Evolutionary conservation across 2,113 vertebrate genomes (phyloP), one percentile per base, ranked within the genome.

Genomic region (Colistium nudipinnis): DNA sequence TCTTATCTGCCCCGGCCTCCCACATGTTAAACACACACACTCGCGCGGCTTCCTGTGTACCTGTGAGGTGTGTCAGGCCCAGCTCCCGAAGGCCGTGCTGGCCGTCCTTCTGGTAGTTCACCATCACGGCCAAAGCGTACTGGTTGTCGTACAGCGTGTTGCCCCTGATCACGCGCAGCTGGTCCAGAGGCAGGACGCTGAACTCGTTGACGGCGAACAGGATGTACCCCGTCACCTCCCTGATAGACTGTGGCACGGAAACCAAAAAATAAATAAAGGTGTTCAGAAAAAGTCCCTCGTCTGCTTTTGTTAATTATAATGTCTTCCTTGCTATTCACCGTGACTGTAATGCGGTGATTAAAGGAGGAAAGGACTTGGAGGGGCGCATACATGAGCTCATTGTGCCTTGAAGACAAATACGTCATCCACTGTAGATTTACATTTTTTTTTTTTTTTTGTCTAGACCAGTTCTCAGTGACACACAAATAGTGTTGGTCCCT

Each of bases 141-240:
- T 87, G 67, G 14, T 90, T 87, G 0, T 97, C 94, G 1, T 94
- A 98, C 70, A 96, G 91, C 13, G 92, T 93, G 1, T 89, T 94
- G 0, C 97, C 97, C 20, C 97, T 92, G 75, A 99, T 95, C 35
- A 99, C 94, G 0, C 97, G 94, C 66, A 99, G 92, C 70, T 94
- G 93, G 60, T 91, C 93, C 83, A 99, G 83, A 0, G 97, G 97
- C 70, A 98, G 84, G 0, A 80, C 84, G 1, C 82, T 78, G 76
- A 98, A 95, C 74, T 95, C 92, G 27, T 96, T 99, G 85, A 98
- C 76, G 49, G 94, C 96, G 6, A 98, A 90, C 0, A 99, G 90
- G 74, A 99, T 90, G 54, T 98, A 97, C 20, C 96, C 96, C 0
- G 96, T 97, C 82, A 98, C 96, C 89, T 98, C 96, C 51, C 95